Evolutionary conservation across 2,888 invertebrate species (phyloP), one percentile per base, ranked within the genome.

Genomic region (Athalia circularis): DNA sequence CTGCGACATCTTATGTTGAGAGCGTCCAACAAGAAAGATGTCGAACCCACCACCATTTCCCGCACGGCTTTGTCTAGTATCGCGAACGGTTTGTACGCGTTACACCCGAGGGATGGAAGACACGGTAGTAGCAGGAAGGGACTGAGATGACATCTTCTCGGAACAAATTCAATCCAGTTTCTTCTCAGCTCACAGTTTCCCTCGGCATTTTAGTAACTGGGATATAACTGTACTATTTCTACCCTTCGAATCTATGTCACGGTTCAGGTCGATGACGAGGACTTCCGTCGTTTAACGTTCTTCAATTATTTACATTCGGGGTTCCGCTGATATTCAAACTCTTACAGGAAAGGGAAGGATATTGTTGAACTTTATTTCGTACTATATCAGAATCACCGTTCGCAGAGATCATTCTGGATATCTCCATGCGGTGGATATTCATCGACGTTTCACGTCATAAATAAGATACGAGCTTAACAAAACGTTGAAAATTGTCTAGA

Each of bases 1-100:
- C 54, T 6, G 47, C 72, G 59, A 72, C 57, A 47, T 57, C 72
- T 72, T 59, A 72, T 57, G 59, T 72, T 57, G 54, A 45, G 50
- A 57, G 47, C n/a, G 57, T 72, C 72, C 72, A 72, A 59, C 59
- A 72, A 72, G 59, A 72, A 13, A 59, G 59, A 72, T 72, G 57
- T 72, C 59, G 72, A 72, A 59, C 72, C 57, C 13, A 47, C n/a
- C 59, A 45, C 72, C 72, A 72, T 72, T 59, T 72, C 59, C 72
- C 72, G 45, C 72, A 45, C 72, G 72, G 59, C 72, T 72, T 59
- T 72, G 13, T 29, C 0, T 9, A 4, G 57, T 59, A 57, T 72
- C 72, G 72, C 45, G 8, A n/a, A 11, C 47, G 72, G 72, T 72
- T 72, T 59, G n/a, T 43, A 29, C n/a, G 45, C 7, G 15, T 68